A percentile compares a stretch with the other conserved stretches of the same genome.
These are phyloP conservation scores for Sphaerodactylus townsendi DNA, from an alignment of 2,113 vertebrate species.

Conservation along the genomic window DNA sequence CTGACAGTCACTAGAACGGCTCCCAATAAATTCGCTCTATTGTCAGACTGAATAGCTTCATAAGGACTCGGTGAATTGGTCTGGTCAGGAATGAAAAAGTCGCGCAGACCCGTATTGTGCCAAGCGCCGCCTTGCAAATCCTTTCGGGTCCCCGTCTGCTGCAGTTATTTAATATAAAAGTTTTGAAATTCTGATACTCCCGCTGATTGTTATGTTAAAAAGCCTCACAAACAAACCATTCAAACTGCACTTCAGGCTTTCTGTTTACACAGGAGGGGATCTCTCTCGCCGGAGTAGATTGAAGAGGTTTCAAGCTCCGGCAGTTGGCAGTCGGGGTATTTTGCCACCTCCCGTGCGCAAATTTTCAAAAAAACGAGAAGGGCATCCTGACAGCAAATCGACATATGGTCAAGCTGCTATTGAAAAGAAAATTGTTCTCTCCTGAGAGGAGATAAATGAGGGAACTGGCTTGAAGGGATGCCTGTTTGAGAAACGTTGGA, in stretches of 20 bases:
- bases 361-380: background rate
- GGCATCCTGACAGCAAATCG: background rate
- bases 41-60: conserved; percentile 51
- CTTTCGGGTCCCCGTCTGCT: conserved; percentile 25
- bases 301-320: background rate
- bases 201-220: conserved; percentile 31
- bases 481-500: background rate
- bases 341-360: background rate
- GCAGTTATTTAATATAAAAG: conserved; percentile 32
- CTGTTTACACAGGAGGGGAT: conserved; percentile 15
- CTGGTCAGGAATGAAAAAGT: conserved; percentile 41
- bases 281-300: background rate
- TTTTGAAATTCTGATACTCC: conserved; percentile 33
- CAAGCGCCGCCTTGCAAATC: conserved; percentile 36
- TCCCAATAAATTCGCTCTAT: conserved; percentile 46
- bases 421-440: background rate
- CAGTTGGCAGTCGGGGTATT: background rate
- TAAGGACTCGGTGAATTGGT: conserved; percentile 28
- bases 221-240: background rate
- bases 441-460: background rate
- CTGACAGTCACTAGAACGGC: conserved; percentile 46
- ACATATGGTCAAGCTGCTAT: background rate
- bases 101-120: conserved; percentile 17
- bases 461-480: background rate
- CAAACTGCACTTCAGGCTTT: conserved; percentile 26